Evolutionary conservation across 1,140 invertebrate genomes (phyloP).

Genomic region (Chionoecetes opilio): DNA sequence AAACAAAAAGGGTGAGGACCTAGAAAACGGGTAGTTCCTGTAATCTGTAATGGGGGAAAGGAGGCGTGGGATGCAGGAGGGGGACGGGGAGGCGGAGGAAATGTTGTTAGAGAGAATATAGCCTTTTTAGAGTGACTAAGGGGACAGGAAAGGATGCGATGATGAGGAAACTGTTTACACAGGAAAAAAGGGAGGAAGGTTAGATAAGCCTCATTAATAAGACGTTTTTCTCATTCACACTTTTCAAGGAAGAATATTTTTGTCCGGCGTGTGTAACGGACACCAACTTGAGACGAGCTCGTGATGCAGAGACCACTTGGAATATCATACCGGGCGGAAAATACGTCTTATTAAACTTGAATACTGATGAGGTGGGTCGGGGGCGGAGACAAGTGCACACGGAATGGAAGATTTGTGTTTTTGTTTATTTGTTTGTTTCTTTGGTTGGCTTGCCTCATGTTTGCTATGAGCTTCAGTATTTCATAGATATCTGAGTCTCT

Average conservation of each 20-base stretch:
- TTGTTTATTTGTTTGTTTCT: no score
- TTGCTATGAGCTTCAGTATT: background rate
- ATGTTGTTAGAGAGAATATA: background rate
- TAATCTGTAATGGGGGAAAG: no score
- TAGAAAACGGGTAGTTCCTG: no score
- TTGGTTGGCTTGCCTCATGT: no score
- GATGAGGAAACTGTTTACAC: background rate
- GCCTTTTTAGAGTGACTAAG: no score
- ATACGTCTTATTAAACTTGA: background rate
- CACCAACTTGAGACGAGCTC: background rate
- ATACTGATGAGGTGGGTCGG: background rate
- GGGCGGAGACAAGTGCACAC: background rate
- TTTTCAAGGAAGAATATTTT: background rate
- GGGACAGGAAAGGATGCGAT: no score
- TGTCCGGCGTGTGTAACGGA: background rate
- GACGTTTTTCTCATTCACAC: background rate
- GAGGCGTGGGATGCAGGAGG: background rate
- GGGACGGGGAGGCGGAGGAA: background rate
- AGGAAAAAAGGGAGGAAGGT: background rate
- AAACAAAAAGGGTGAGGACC: no score
- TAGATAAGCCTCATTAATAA: slow-evolving; percentile 4
- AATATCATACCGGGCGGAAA: background rate
- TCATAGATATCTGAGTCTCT: background rate
- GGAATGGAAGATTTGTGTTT: background rate
- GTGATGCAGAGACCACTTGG: background rate